Evolutionary conservation across 2,113 vertebrate species (phyloP).

Genomic region (Genyomyrus donnyi): DNA sequence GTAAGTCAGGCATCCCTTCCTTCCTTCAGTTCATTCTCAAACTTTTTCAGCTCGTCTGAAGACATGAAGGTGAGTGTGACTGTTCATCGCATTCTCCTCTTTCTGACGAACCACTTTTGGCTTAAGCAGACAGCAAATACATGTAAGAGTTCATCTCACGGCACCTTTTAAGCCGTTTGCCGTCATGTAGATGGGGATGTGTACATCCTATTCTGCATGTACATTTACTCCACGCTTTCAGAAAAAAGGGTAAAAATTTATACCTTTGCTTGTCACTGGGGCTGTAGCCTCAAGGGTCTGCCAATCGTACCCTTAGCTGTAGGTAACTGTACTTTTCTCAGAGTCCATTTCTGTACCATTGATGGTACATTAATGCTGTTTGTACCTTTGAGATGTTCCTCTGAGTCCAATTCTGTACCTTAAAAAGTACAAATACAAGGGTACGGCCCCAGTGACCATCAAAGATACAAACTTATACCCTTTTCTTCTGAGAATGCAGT

Average conservation of each 20-base stretch:
- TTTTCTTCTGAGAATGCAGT: not conserved
- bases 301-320: too few species aligned
- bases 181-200: not conserved
- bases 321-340: too few species aligned
- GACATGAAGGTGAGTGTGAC: constrained; percentile 55
- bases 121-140: not conserved
- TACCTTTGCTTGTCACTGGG: too few species aligned
- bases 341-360: too few species aligned
- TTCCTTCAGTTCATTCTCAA: constrained; percentile 62
- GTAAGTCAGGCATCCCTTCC: constrained; percentile 56
- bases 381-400: too few species aligned
- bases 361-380: too few species aligned
- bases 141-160: not conserved
- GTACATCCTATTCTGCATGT: not conserved
- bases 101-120: not conserved
- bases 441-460: too few species aligned
- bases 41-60: constrained; percentile 40
- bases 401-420: too few species aligned
- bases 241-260: too few species aligned
- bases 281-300: too few species aligned
- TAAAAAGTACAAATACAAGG: too few species aligned
- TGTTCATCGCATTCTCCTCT: not conserved
- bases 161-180: not conserved
- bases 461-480: too few species aligned
- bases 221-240: not conserved